These are phyloP conservation scores for Serinus canaria DNA, from an alignment of 2,113 vertebrate species.

Conservation along the genomic window DNA sequence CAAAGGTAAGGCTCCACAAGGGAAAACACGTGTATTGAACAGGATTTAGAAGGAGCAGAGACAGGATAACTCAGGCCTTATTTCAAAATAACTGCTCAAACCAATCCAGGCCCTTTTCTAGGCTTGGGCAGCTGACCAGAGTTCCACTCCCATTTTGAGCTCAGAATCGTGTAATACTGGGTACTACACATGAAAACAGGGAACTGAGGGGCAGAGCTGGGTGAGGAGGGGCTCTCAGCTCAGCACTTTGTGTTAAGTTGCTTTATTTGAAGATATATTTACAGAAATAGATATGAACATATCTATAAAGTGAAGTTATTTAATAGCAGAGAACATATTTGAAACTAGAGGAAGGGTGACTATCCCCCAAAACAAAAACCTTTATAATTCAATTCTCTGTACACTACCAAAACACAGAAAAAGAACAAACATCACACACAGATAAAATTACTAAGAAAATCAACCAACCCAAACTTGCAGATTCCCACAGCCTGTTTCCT, in stretches of 20 bases:
- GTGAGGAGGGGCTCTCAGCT: not conserved
- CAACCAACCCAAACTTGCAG: not conserved
- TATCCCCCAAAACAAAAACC: not conserved
- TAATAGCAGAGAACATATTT: not conserved
- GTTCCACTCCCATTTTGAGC: not conserved
- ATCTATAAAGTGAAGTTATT: not conserved
- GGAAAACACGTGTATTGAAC: rapidly evolving
- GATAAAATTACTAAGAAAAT: not conserved
- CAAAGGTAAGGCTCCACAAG: not conserved
- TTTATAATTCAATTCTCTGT: not conserved
- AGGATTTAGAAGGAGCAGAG: not conserved
- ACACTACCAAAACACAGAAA: not conserved
- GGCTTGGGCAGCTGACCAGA: not conserved
- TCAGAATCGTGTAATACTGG: not conserved
- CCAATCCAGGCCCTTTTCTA: not conserved
- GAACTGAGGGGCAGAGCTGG: not conserved
- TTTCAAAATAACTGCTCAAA: not conserved
- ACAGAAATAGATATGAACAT: not conserved
- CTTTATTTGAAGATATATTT: not conserved
- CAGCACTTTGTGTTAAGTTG: not conserved
- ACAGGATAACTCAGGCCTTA: not conserved
- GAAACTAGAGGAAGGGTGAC: not conserved
- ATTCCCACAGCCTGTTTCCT: not conserved
- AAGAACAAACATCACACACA: not conserved
- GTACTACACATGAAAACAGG: not conserved